These are phyloP conservation scores for Melozone crissalis DNA, from an alignment of 2,113 vertebrate genomes.

Conservation along the genomic window DNA sequence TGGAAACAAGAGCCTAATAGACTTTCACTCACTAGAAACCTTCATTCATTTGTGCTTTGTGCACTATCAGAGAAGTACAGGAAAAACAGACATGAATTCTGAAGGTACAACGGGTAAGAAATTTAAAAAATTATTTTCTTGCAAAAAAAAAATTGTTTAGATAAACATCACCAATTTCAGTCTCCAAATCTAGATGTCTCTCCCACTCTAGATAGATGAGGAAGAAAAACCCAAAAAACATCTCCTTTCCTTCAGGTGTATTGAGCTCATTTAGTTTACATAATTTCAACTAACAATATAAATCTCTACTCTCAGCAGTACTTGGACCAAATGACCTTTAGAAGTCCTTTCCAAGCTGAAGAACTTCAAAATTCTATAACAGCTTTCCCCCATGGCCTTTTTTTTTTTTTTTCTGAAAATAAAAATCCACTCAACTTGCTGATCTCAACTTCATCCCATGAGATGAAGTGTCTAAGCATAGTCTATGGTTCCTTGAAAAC, in stretches of 20 bases:
- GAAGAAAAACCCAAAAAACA: accelerated
- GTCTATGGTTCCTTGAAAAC: not conserved
- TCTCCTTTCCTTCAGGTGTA: not conserved
- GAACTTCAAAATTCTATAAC: not conserved
- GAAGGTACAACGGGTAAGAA: not conserved
- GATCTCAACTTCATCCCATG: not conserved
- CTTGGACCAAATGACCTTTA: not conserved
- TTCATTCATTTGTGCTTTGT: not conserved
- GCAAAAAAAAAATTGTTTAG: not conserved
- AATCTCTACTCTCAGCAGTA: not conserved
- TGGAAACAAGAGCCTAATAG: not conserved
- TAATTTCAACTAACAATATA: not conserved
- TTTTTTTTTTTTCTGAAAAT: not conserved
- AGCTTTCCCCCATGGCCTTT: accelerated
- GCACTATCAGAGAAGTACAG: not conserved
- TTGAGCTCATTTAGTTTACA: not conserved
- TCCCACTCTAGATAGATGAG: not conserved
- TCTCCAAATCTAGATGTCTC: not conserved
- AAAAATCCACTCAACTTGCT: not conserved
- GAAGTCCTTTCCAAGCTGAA: not conserved
- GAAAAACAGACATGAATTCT: not conserved
- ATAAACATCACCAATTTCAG: not conserved
- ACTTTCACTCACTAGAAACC: not conserved
- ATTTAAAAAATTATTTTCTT: not conserved
- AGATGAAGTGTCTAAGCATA: not conserved